These are phyloP conservation scores for Oligia fasciuncula DNA, from an alignment of 2,888 invertebrate species.

Conservation along the genomic window DNA sequence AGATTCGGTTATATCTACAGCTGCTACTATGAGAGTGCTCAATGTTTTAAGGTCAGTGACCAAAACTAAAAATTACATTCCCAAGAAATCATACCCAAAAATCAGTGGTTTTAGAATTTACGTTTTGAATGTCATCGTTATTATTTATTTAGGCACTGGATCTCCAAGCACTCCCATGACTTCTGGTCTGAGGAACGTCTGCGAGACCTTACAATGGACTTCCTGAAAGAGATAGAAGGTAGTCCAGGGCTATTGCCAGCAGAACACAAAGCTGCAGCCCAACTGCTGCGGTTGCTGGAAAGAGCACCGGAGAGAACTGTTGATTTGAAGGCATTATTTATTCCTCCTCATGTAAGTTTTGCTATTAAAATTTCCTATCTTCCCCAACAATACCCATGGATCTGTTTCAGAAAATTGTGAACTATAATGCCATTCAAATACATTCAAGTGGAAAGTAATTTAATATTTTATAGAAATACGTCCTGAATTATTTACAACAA, in stretches of 20 bases:
- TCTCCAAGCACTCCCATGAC: conserved; percentile 97
- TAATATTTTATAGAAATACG: not conserved
- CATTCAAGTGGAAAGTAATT: too few relatives aligned
- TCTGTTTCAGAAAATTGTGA: not conserved
- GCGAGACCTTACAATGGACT: conserved; percentile 94
- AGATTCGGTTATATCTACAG: conserved; percentile 96
- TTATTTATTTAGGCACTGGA: conserved; percentile 93
- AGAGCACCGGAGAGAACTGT: conserved; percentile 93
- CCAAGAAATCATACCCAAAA: not conserved
- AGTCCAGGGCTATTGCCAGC: conserved; percentile 95
- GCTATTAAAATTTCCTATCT: not conserved
- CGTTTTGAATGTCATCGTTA: not conserved
- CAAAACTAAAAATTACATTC: not conserved
- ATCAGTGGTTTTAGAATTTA: not conserved
- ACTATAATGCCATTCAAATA: not conserved
- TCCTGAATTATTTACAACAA: not conserved
- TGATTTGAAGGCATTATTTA: conserved; percentile 92
- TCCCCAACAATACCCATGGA: not conserved
- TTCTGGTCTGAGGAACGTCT: conserved; percentile 94
- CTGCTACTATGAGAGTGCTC: conserved; percentile 97
- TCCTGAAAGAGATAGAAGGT: conserved; percentile 96
- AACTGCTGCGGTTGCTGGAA: conserved; percentile 94
- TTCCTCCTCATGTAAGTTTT: conserved; percentile 91
- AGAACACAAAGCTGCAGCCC: conserved; percentile 96
- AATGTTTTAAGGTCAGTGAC: conserved; percentile 92